Evolutionary conservation across 2,113 vertebrate species (phyloP).

Genomic region (Piprites chloris): DNA sequence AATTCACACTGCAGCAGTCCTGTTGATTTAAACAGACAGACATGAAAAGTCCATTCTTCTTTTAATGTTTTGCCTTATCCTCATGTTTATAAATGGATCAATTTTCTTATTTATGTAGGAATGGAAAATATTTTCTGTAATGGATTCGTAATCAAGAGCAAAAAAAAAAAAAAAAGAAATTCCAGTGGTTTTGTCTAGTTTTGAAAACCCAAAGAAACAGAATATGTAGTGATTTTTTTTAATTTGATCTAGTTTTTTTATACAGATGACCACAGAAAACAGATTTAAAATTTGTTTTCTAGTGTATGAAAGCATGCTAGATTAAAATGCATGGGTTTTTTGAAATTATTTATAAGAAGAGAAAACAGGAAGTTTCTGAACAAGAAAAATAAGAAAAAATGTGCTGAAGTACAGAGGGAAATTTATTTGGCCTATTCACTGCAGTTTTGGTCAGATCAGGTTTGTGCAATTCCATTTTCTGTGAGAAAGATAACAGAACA

Average conservation of each 20-base stretch:
- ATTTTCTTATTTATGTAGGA: neutral
- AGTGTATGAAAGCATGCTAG: neutral
- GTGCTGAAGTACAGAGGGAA: neutral
- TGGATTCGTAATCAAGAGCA: neutral
- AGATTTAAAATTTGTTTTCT: neutral
- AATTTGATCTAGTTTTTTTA: neutral
- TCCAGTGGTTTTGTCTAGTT: neutral
- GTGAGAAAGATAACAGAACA: neutral
- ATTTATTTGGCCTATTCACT: neutral
- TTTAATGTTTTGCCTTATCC: neutral
- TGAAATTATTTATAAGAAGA: neutral
- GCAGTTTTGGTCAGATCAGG: neutral
- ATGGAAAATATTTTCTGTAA: neutral
- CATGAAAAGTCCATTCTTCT: neutral
- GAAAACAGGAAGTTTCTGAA: neutral
- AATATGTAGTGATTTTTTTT: rapidly evolving
- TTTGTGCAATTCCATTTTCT: neutral
- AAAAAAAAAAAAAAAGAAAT: neutral
- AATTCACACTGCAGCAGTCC: neutral
- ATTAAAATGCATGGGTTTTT: neutral
- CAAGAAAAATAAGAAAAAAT: neutral
- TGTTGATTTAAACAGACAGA: neutral
- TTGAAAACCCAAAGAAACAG: neutral
- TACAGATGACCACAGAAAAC: neutral
- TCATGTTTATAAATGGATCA: neutral